A percentile compares a stretch with the other conserved stretches of the same genome.
These are phyloP conservation scores for Gopherus evgoodei DNA, from an alignment of 2,113 vertebrate species.

Conservation along the genomic window DNA sequence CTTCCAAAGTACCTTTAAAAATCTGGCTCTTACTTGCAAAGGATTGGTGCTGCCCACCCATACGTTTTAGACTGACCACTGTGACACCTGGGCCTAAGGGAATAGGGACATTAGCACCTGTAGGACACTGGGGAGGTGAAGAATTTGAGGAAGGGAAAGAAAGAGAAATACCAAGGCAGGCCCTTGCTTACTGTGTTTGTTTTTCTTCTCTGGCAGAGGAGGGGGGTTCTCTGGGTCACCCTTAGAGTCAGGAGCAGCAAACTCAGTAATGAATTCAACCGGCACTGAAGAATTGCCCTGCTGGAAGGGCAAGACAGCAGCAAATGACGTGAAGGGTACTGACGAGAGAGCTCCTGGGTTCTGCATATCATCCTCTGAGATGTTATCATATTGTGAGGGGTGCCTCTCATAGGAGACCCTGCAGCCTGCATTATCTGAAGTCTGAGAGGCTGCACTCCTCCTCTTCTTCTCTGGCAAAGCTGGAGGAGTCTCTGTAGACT, in stretches of 20 bases:
- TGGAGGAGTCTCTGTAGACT: constrained; percentile 84
- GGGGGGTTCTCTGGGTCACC: constrained; percentile 90
- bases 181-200: constrained; percentile 91
- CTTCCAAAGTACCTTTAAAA: background rate
- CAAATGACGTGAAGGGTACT: constrained; percentile 83
- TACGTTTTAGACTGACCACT: rapidly evolving
- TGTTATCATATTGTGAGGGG: constrained; percentile 94
- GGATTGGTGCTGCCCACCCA: background rate
- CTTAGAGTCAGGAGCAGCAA: constrained; percentile 76
- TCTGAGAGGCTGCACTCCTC: constrained; percentile 84
- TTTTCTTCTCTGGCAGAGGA: constrained; percentile 96
- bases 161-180: background rate
- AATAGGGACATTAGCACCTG: background rate
- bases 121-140: background rate
- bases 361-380: constrained; percentile 91
- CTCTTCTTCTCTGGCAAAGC: constrained; percentile 96
- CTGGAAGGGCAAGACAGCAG: constrained; percentile 87
- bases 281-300: constrained; percentile 83
- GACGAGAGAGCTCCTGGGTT: constrained; percentile 40
- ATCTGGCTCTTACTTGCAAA: background rate
- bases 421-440: constrained; percentile 77
- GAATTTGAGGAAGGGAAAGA: background rate
- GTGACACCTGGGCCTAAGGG: background rate
- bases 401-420: constrained; percentile 88
- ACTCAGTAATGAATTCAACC: constrained; percentile 81